Evolutionary conservation across 1,140 invertebrate species (phyloP).

Genomic region (Kradibia gibbosae): DNA sequence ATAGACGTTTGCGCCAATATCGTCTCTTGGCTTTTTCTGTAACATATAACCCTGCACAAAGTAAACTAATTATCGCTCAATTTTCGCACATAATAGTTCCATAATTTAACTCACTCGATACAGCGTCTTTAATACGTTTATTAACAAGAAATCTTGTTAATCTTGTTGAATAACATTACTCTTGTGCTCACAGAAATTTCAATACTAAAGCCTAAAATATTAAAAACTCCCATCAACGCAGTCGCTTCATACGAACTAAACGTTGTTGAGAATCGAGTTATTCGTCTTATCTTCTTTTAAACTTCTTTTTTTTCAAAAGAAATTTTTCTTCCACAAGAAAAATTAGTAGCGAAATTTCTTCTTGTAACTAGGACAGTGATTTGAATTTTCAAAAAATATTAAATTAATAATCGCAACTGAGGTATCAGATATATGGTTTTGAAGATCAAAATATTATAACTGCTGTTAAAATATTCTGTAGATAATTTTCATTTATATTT

Average conservation of each 20-base stretch:
- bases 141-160: constrained; percentile 3
- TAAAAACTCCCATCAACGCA: constrained; percentile 23
- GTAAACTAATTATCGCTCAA: constrained; percentile 32
- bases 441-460: not conserved
- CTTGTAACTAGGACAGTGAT: not conserved
- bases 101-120: constrained; percentile 32
- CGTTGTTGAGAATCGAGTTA: not conserved
- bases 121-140: not conserved
- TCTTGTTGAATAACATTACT: not conserved
- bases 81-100: constrained; percentile 13
- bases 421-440: not conserved
- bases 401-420: not conserved
- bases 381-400: not conserved
- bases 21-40: constrained; percentile 32
- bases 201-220: constrained; percentile 28
- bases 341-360: not conserved
- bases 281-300: not conserved
- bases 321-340: not conserved
- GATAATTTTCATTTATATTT: not conserved
- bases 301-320: not conserved
- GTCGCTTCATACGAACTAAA: not conserved
- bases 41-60: constrained; percentile 44
- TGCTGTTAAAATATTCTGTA: not conserved
- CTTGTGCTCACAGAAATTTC: constrained; percentile 6
- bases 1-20: constrained; percentile 1